Evolutionary conservation across 2,113 vertebrate genomes (phyloP).

Genomic region (Macquaria ambigua): DNA sequence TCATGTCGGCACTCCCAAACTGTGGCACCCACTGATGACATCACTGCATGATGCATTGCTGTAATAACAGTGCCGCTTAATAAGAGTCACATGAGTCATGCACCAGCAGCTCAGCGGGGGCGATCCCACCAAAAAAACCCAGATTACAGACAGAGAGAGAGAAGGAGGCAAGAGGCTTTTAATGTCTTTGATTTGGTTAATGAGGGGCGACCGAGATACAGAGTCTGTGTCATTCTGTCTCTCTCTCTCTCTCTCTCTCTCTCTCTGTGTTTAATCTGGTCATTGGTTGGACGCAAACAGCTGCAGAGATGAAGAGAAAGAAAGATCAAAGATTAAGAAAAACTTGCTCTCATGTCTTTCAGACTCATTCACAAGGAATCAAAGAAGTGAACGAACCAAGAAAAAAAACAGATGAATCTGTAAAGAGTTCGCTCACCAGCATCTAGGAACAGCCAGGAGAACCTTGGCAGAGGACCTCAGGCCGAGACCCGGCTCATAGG

Average conservation of each 20-base stretch:
- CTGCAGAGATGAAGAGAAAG: slow-evolving; percentile 42
- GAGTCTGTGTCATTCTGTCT: slow-evolving; percentile 17
- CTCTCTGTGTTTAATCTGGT: slow-evolving; percentile 46
- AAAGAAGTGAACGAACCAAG: slow-evolving; percentile 26
- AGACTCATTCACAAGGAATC: slow-evolving; percentile 6
- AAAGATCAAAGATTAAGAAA: slow-evolving; percentile 41
- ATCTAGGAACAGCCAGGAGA: background rate
- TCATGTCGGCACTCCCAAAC: slow-evolving; percentile 36
- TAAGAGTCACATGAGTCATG: slow-evolving; percentile 64
- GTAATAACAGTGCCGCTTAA: slow-evolving; percentile 40
- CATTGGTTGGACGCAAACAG: slow-evolving; percentile 41
- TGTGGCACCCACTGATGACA: slow-evolving; percentile 50
- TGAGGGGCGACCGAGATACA: slow-evolving; percentile 26
- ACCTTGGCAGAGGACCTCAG: too few relatives aligned
- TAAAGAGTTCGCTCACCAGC: background rate
- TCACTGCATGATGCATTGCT: slow-evolving; percentile 47
- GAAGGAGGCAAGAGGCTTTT: slow-evolving; percentile 17
- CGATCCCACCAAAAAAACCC: slow-evolving; percentile 30
- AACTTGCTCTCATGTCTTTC: slow-evolving; percentile 14
- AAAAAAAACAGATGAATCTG: background rate
- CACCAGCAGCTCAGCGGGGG: slow-evolving; percentile 36
- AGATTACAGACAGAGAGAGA: slow-evolving; percentile 50
- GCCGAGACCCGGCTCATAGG: background rate
- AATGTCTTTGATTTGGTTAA: slow-evolving; percentile 48
- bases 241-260: slow-evolving; percentile 9